phyloP scores from a whole-genome alignment of 2,797 vertebrate genomes.

The Novumbra hubbsi region DNA sequence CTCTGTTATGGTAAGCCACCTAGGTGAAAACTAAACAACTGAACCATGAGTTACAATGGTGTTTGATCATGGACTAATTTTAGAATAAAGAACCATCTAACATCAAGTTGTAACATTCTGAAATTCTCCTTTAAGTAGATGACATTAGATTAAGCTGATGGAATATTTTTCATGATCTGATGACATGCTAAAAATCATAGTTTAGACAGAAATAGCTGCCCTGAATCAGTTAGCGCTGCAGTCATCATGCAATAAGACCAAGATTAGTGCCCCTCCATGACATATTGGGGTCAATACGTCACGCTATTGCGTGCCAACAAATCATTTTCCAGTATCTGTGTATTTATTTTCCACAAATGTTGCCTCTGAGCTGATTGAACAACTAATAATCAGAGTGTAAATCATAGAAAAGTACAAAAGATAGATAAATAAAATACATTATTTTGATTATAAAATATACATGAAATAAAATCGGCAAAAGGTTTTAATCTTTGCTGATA shows the following conservation, averaged over 20 bases:
- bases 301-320: conserved; percentile 32
- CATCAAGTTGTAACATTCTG: too few relatives aligned
- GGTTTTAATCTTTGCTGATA: background rate
- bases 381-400: background rate
- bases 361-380: conserved; percentile 19
- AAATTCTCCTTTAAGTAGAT: background rate
- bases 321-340: conserved; percentile 19
- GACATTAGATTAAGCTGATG: background rate
- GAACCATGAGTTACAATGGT: too few relatives aligned
- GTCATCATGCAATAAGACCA: conserved; percentile 25
- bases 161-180: background rate
- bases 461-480: background rate
- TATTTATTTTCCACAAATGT: conserved; percentile 15
- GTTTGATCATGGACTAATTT: too few relatives aligned
- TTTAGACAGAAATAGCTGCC: conserved; percentile 8
- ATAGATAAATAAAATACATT: background rate
- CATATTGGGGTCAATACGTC: conserved; percentile 42
- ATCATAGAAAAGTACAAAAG: background rate
- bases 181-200: background rate
- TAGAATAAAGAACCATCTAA: too few relatives aligned
- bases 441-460: background rate
- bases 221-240: conserved; percentile 2
- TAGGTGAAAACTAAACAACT: too few relatives aligned
- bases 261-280: conserved; percentile 31
- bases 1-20: too few relatives aligned